A percentile compares a stretch with the other conserved stretches of the same genome.
phyloP scores from a whole-genome alignment of 92 coral and sea anemone species.

The Epizoanthus rinbou region DNA sequence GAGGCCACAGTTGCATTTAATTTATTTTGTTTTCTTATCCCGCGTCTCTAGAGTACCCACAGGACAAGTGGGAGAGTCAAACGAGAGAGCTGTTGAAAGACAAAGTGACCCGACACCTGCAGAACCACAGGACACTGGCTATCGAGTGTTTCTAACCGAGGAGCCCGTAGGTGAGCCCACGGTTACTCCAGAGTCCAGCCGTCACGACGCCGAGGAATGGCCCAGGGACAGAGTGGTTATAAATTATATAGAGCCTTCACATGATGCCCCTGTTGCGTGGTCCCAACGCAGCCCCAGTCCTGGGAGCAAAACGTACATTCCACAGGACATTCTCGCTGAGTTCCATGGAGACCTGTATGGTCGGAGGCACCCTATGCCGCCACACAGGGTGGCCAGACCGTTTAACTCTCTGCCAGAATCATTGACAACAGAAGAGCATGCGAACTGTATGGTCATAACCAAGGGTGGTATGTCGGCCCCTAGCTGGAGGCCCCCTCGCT shows the following conservation, averaged over 20 bases:
- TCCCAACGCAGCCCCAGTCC: slow-evolving; percentile 77
- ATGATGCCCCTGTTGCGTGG: slow-evolving; percentile 35
- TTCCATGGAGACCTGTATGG: slow-evolving; percentile 73
- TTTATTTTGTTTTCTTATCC: background rate
- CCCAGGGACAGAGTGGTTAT: slow-evolving; percentile 59
- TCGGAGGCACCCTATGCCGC: slow-evolving; percentile 2
- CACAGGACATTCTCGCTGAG: slow-evolving; percentile 78
- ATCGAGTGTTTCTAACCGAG: slow-evolving; percentile 77
- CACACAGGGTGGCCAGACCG: slow-evolving; percentile 2
- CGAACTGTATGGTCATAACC: slow-evolving; percentile 48
- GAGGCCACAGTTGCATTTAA: background rate
- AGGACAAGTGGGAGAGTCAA: slow-evolving; percentile 2
- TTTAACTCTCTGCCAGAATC: slow-evolving; percentile 41
- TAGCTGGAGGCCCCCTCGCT: slow-evolving; percentile 83
- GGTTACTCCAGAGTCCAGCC: slow-evolving; percentile 32
- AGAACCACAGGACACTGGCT: slow-evolving; percentile 37
- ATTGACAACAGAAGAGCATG: slow-evolving; percentile 23
- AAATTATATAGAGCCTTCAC: slow-evolving; percentile 49
- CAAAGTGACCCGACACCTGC: background rate
- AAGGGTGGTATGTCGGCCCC: slow-evolving; percentile 66
- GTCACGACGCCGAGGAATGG: slow-evolving; percentile 55
- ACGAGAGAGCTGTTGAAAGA: background rate
- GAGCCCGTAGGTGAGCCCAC: slow-evolving; percentile 51
- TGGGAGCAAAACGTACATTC: slow-evolving; percentile 76
- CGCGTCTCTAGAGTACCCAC: slow-evolving; percentile 22